These are phyloP conservation scores for Microctenopoma steveboyesi DNA, from an alignment of 2,797 vertebrate genomes.

Conservation along the genomic window DNA sequence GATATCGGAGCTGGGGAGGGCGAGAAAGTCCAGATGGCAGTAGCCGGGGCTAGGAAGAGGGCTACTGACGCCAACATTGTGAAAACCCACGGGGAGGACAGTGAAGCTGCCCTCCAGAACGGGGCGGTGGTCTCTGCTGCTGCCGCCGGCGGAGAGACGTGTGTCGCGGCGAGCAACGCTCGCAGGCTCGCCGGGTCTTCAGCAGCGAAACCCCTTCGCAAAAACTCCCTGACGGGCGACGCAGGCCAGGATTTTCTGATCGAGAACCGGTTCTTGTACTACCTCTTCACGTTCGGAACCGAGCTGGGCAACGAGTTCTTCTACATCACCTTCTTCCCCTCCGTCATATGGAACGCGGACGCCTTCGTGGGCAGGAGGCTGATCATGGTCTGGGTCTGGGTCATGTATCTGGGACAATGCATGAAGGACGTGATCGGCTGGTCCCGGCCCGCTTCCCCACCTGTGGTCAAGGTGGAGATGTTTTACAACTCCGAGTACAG, in stretches of 20 bases:
- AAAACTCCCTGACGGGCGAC: slow-evolving; percentile 92
- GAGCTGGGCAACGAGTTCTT: slow-evolving; percentile 97
- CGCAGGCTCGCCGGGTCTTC: background rate
- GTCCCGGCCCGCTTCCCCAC: slow-evolving; percentile 93
- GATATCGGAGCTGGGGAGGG: slow-evolving; percentile 34
- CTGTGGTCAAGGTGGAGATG: slow-evolving; percentile 95
- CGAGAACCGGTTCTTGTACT: slow-evolving; percentile 88
- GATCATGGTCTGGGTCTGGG: slow-evolving; percentile 94
- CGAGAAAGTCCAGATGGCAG: background rate
- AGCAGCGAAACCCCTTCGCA: slow-evolving; percentile 82
- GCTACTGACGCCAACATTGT: background rate
- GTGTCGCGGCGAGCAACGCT: background rate
- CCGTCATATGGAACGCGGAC: slow-evolving; percentile 95
- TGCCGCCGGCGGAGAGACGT: slow-evolving; percentile 22
- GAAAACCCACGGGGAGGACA: background rate
- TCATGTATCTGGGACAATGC: slow-evolving; percentile 98
- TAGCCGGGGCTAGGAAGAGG: slow-evolving; percentile 26
- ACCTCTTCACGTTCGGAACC: slow-evolving; percentile 92
- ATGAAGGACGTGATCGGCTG: slow-evolving; percentile 95
- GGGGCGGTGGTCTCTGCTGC: slow-evolving; percentile 44
- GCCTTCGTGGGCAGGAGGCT: slow-evolving; percentile 88
- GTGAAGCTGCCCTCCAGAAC: slow-evolving; percentile 52
- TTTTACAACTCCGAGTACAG: slow-evolving; percentile 99
- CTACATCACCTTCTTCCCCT: slow-evolving; percentile 95
- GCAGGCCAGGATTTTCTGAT: slow-evolving; percentile 87